These are phyloP conservation scores for Esox lucius DNA, from an alignment of 2,797 vertebrate genomes.

Conservation along the genomic window DNA sequence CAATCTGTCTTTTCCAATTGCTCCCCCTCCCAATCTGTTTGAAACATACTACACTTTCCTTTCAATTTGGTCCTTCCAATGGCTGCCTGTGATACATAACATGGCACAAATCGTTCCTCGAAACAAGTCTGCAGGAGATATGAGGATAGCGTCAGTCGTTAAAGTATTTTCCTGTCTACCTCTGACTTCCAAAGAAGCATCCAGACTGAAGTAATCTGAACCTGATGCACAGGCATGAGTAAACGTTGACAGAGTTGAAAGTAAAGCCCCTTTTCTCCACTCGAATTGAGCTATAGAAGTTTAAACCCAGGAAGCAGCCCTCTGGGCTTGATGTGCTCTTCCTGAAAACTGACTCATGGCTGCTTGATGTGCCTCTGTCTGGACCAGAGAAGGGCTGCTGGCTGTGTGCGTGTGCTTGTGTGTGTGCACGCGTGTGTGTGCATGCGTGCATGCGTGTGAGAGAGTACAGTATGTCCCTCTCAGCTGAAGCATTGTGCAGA, in stretches of 20 bases:
- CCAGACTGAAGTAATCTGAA: background rate
- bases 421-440: slow-evolving; percentile 19
- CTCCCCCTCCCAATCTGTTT: background rate
- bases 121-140: background rate
- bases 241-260: slow-evolving; percentile 1
- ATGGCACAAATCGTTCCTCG: background rate
- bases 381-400: background rate
- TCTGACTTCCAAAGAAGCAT: background rate
- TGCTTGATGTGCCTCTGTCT: background rate
- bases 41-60: background rate
- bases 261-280: background rate
- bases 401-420: slow-evolving; percentile 41
- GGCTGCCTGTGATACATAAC: background rate
- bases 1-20: background rate
- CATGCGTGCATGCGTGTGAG: slow-evolving; percentile 14
- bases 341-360: slow-evolving; percentile 23
- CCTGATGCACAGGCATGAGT: background rate
- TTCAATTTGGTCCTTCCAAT: background rate
- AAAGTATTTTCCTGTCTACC: slow-evolving; percentile 1
- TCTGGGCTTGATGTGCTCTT: background rate
- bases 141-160: background rate
- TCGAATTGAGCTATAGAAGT: background rate
- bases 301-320: slow-evolving; percentile 9
- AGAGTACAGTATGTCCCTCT: background rate
- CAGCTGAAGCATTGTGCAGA: background rate